Base-by-base conservation (phyloP, 2,888 invertebrate genomes). In the Prosopocoilus inquinatus region DNA sequence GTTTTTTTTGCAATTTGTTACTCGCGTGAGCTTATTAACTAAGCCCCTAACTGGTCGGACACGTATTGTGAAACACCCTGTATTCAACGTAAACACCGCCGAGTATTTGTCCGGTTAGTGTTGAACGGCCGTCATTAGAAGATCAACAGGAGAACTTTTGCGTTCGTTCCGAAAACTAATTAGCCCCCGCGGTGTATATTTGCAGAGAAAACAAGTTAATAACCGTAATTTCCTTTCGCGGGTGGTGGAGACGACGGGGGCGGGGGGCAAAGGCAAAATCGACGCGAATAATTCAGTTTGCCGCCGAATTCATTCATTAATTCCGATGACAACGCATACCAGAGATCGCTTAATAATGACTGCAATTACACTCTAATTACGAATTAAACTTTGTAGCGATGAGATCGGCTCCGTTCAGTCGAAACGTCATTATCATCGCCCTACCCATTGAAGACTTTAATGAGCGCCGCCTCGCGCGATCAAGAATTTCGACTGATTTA, bases 351-450 rank as follows among this genome's bases (percentile, higher is more conserved):
- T 63, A 65, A 66, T 70, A 66, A 67, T 66, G 64, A 60, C 64
- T 62, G 63, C 67, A 70, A 70, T 70, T 70, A 70, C 65, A 64
- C 59, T 60, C 65, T 67, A 69, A 70, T 70, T 67, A 67, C 66
- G 64, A 70, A 69, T 70, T 68, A 68, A 70, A 70, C 67, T 69
- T 68, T 64, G 63, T 54, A 62, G 64, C 64, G 67, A 69, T 68
- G 66, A 68, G 69, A 68, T 68, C 64, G 66, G 66, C 63, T 61
- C 64, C 64, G 64, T 66, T 67, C 67, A 63, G 59, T 60, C 61
- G 65, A 66, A 69, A 67, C 60, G 68, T 68, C 67, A 68, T 69
- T 67, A 69, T 68, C 64, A 63, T 64, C 65, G 64, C 64, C 67
- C 66, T 62, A 28, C 20, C 66, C 67, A 67, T 16, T 67, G 66